These are phyloP conservation scores for Orchestes rusci DNA, from an alignment of 2,888 invertebrate genomes.

Conservation along the genomic window DNA sequence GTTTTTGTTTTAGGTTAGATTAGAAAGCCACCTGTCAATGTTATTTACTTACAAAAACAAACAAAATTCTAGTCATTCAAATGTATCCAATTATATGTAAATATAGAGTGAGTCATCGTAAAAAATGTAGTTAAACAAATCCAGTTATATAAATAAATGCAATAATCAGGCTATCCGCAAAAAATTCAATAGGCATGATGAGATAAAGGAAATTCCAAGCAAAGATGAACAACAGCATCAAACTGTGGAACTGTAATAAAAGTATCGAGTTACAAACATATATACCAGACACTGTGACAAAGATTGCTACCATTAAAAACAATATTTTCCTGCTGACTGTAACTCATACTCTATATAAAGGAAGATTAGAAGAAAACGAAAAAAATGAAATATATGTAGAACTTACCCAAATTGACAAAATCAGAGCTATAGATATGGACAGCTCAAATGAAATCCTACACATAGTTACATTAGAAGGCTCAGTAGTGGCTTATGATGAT, in stretches of 20 bases:
- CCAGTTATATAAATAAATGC: not conserved
- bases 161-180: too few relatives aligned
- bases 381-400: constrained; percentile 23
- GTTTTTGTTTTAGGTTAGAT: too few relatives aligned
- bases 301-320: constrained; percentile 44
- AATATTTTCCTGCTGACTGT: constrained; percentile 45
- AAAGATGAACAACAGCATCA: too few relatives aligned
- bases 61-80: too few relatives aligned
- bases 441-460: constrained; percentile 54
- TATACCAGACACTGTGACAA: constrained; percentile 38
- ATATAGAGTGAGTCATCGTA: not conserved
- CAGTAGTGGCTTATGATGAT: constrained; percentile 51
- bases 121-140: too few relatives aligned
- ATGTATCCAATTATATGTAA: too few relatives aligned
- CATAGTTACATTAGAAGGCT: constrained; percentile 55
- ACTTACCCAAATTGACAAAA: constrained; percentile 44
- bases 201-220: too few relatives aligned
- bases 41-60: too few relatives aligned
- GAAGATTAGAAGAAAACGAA: constrained; percentile 34
- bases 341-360: constrained; percentile 43
- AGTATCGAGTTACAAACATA: constrained; percentile 35
- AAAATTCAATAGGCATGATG: too few relatives aligned
- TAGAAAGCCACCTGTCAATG: too few relatives aligned
- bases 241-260: constrained; percentile 35
- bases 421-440: constrained; percentile 57